These are phyloP conservation scores for Parnassius glacialis DNA, from an alignment of 2,888 invertebrate species.

Conservation along the genomic window DNA sequence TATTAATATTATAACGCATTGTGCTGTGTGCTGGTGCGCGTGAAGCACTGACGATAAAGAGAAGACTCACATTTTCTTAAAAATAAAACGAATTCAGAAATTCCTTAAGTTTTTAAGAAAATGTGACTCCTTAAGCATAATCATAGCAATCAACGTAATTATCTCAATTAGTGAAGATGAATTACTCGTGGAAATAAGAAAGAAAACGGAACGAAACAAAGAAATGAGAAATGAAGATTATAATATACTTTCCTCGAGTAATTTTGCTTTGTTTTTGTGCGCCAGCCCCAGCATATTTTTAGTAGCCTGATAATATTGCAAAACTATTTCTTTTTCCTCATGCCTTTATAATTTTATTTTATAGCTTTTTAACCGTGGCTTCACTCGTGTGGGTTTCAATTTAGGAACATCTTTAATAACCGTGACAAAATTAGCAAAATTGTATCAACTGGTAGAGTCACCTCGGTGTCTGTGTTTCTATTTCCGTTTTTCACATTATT, in stretches of 20 bases:
- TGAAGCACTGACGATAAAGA: too few relatives aligned
- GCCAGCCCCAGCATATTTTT: conserved; percentile 1
- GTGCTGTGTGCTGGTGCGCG: too few relatives aligned
- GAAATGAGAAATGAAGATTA: conserved; percentile 26
- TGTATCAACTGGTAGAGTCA: too few relatives aligned
- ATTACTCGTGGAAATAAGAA: conserved; percentile 19
- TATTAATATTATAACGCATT: too few relatives aligned
- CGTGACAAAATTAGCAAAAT: too few relatives aligned
- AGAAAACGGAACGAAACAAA: conserved; percentile 26
- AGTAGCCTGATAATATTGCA: not conserved
- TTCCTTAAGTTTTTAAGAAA: conserved; percentile 1
- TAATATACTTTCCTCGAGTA: conserved; percentile 23
- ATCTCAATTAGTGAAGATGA: conserved; percentile 34
- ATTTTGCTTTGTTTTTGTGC: conserved; percentile 19
- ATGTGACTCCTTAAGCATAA: conserved; percentile 14
- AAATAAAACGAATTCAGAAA: not conserved
- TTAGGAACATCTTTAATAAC: too few relatives aligned
- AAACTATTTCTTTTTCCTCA: not conserved
- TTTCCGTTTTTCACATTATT: too few relatives aligned
- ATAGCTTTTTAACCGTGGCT: too few relatives aligned
- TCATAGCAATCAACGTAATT: conserved; percentile 32
- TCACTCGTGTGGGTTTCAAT: too few relatives aligned
- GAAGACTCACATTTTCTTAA: too few relatives aligned
- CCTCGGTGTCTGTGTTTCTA: too few relatives aligned
- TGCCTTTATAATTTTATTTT: not conserved